Evolutionary conservation across 1,140 invertebrate genomes (phyloP), one percentile per base, ranked within the genome.

Genomic region (Rhopalosiphum maidis): DNA sequence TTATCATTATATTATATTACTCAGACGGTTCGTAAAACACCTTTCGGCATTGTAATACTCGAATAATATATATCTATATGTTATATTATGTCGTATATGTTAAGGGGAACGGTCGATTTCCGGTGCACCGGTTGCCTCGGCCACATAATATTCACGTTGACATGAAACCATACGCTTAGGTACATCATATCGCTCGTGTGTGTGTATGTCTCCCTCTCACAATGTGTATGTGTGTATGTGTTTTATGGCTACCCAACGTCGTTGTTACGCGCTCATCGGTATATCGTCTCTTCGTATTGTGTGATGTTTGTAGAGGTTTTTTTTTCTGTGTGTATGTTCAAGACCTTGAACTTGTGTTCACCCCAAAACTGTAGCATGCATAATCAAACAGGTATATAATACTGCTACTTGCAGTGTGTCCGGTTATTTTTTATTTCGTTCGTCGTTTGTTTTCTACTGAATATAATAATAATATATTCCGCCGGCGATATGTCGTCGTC

Each of bases 331-430:
- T 83, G 43, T 82, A 60, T 91, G 41, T n/a, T 43, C 35, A 85
- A 83, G 91, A 92, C 91, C 91, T 92, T 92, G 91, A 92, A 92
- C 91, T 92, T 92, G 77, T 92, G 25, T 92, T 92, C 60, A 92
- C 91, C 91, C 91, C 68, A 92, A 92, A 92, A 92, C 91, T 83
- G 91, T 92, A 92, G 91, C 91, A 92, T 92, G 91, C 91, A 92
- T 92, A 92, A 92, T 92, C 91, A 82, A 92, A 92, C 68, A 92
- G 46, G 91, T 82, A 92, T 92, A 51, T 51, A 51, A 51, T 51
- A 51, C 48, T 51, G 48, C 48, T 18, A 89, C 60, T 77, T 77
- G 60, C 30, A 21, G 51, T 77, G 68, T 92, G 91, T 92, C 91
- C 91, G 77, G 77, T 92, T 92, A 41, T 68, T 68, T 89, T 88